Evolutionary conservation across 2,113 vertebrate species (phyloP), one percentile per base, ranked within the genome.

Genomic region (Ahaetulla prasina): DNA sequence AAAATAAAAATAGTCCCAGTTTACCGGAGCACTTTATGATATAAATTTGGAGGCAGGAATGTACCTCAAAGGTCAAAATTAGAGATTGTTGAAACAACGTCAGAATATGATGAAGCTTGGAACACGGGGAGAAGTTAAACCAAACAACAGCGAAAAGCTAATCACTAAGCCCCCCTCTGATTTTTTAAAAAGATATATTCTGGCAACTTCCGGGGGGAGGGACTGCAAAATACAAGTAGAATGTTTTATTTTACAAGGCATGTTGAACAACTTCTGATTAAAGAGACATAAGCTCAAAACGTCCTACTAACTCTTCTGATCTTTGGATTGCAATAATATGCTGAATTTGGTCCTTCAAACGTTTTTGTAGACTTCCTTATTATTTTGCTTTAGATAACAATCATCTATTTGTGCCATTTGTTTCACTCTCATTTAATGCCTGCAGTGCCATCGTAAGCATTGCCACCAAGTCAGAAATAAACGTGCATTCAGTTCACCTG

Each of bases 1-100:
- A 57, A 53, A 93, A 93, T 84, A 35, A 93, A 90, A 87, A 60
- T 39, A 39, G 23, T 63, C 45, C 85, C 52, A n/a, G 52, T 94
- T 93, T 88, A 39, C 49, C 90, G 60, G 43, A 30, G 86, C 25
- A 80, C 35, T 22, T 16, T 11, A 1, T 25, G n/a, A 11, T 49
- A 22, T 89, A 94, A 25, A 90, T 85, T 57, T 93, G 87, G 90
- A 55, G 93, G 91, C 90, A 30, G 92, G 89, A 54, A 93, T 80
- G 55, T 30, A 93, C 92, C 93, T 63, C 88, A 53, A 94, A 86
- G n/a, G 30, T 63, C 74, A 50, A 0, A 0, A 89, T 0, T 93
- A 86, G 47, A 49, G 68, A 27, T 89, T 63, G 87, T 84, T 86
- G 39, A 84, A 93, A 63, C n/a, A 88, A 85, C 47, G 45, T 22